phyloP scores from a whole-genome alignment of 2,888 invertebrate genomes.

The Rosalia funebris region DNA sequence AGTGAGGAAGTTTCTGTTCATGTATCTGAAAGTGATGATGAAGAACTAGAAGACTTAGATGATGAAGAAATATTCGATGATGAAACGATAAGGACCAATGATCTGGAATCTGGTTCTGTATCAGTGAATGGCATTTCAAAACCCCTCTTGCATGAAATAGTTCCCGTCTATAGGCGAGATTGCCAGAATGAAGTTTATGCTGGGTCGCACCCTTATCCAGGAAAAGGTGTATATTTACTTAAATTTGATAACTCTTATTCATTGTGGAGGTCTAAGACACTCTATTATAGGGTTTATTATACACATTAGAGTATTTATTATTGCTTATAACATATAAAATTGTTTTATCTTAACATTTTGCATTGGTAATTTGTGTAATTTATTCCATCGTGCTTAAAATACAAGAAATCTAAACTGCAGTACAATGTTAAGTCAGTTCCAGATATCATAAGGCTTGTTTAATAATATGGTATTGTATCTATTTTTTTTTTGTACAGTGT shows the following conservation, averaged over 20 bases:
- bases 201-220: conserved; percentile 97
- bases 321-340: conserved; percentile 20
- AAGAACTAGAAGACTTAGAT: conserved; percentile 77
- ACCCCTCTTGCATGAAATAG: conserved; percentile 83
- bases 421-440: no score
- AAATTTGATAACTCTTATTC: conserved; percentile 99
- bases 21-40: conserved; percentile 94
- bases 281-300: conserved; percentile 99
- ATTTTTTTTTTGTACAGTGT: no score
- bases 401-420: no score
- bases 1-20: conserved; percentile 91
- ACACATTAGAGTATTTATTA: conserved; percentile 69
- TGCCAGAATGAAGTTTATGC: conserved; percentile 97
- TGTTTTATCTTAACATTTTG: no score
- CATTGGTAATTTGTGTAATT: no score
- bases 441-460: no score
- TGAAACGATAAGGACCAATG: conserved; percentile 61
- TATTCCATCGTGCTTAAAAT: no score
- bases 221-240: conserved; percentile 95
- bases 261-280: conserved; percentile 97
- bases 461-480: no score
- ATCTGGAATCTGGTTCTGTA: conserved; percentile 70
- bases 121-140: conserved; percentile 53
- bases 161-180: conserved; percentile 95
- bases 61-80: conserved; percentile 68